These are phyloP conservation scores for Globodera ellingtonae DNA, from an alignment of 1,140 invertebrate species.

Conservation along the genomic window DNA sequence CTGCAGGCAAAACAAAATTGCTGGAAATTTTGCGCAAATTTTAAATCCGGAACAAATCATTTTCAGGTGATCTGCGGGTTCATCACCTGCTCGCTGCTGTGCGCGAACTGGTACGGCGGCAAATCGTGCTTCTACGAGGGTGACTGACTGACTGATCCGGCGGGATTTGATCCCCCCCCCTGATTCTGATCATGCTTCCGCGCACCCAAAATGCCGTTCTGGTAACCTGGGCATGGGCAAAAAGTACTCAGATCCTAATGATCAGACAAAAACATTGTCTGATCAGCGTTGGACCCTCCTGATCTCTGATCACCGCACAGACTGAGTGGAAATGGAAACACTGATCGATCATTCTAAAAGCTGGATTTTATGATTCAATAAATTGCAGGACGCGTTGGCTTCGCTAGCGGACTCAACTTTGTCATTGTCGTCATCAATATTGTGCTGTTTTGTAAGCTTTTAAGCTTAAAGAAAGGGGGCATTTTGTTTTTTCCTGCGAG, in stretches of 20 bases:
- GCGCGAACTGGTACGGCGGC: conserved; percentile 53
- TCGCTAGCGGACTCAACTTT: conserved; percentile 55
- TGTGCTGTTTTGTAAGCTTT: conserved; percentile 45
- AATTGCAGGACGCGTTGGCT: conserved; percentile 51
- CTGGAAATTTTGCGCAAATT: neutral
- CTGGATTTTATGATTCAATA: too few relatives aligned
- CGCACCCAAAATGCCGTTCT: too few relatives aligned
- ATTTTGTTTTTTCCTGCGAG: too few relatives aligned
- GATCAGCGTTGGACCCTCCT: too few relatives aligned
- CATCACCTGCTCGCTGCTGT: conserved; percentile 60
- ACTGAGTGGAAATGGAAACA: neutral
- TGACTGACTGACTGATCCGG: neutral
- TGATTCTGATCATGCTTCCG: too few relatives aligned
- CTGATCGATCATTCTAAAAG: neutral
- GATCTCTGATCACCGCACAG: too few relatives aligned
- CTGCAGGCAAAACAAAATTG: conserved; percentile 26
- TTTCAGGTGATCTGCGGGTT: conserved; percentile 49
- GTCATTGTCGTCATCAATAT: conserved; percentile 60
- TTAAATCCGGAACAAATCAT: conserved; percentile 19
- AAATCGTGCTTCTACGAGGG: conserved; percentile 52
- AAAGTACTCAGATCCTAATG: too few relatives aligned
- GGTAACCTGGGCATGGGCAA: too few relatives aligned
- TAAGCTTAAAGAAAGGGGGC: too few relatives aligned
- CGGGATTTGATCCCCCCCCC: too few relatives aligned
- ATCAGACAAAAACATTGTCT: too few relatives aligned